Base-by-base conservation (phyloP, 92 coral and sea anemone genomes). In the Bergia puertoricense region DNA sequence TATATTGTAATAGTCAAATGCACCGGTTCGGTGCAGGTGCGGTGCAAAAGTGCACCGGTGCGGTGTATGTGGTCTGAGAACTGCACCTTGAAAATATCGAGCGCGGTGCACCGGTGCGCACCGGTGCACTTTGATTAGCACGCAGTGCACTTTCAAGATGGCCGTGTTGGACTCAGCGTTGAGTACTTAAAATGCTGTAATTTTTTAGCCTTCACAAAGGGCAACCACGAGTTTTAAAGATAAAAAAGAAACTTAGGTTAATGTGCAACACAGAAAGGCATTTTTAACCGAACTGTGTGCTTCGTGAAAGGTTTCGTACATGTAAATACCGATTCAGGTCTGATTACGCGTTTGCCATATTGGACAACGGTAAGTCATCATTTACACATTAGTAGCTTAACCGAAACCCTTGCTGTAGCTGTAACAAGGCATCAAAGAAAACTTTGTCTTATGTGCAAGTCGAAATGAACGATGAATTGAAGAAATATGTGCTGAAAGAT, bases 371-470 rank as follows among this genome's bases (percentile, higher is more conserved):
- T 71, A 71, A 71, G 76, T 71, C 41, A 1, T 5, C 38, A 71
- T 5, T 71, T 71, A 30, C 76, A 71, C 42, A 38, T 71, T 71
- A 30, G 42, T n/a, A 71, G 40, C 76, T 71, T 22, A 22, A 71
- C 76, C 76, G 42, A 71, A 30, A 71, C 42, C 76, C 37, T 54
- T 54, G 16, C 3, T 54, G 18, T 54, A 54, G 59, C 59, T 54
- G 59, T 54, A 54, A 54, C 18, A 54, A 54, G 59, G 18, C 59
- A 75, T 44, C 80, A 76, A 42, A 76, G 30, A 16, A 76, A 76
- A 76, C 80, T 76, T 76, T 76, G 80, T 76, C 80, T 76, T 76
- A 76, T 76, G 54, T 41, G 51, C 80, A 76, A 76, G 80, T 76
- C 80, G 30, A 76, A 76, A 76, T 76, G 80, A 76, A 7, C 4